Base-by-base conservation (phyloP, 2,797 vertebrate species). In the Salmo trutta region DNA sequence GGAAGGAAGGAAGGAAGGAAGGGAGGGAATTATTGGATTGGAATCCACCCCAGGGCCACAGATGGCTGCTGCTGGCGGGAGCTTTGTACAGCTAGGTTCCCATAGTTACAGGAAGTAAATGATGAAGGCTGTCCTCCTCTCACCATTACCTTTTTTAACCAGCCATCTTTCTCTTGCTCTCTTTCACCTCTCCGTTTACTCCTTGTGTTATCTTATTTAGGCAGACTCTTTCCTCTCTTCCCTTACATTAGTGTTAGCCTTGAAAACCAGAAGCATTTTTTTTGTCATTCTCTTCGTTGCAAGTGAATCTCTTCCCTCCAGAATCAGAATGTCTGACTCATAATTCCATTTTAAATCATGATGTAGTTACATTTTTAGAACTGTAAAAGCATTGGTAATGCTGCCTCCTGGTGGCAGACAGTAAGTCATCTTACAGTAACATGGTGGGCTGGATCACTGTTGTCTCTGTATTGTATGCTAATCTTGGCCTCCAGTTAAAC, bases 331-430 rank as follows among this genome's bases (percentile, higher is more conserved):
- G 54, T 62, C n/a, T n/a, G 7, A 59, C 10, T 47, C 41, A 10
- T 47, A 47, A 47, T 10, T 47, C 10, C 2, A 47, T 47, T 83
- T 90, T 62, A 87, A 85, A 93, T 36, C 36, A 7, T 36, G 36
- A 92, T 93, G 91, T 90, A 90, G 92, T 91, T 90, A 89, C 89
- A 85, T 91, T 89, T 79, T 76, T 16, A 82, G 81, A 74, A 83
- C 86, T 82, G 74, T 70, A 51, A 1, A 47, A 14, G 10, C 0
- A 17, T 77, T 65, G 74, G 71, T 71, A 77, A 70, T 82, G 84
- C 88, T 93, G 92, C 92, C 93, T 88, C 84, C 94, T 90, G 86
- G 91, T 93, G 94, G 89, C 5, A n/a, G 75, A 12, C 41, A 51
- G 8, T 73, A 47, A 8, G 56, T 62, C 2, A 62, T 10, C 29